Base-by-base conservation (phyloP, 2,797 vertebrate species). In the Gastrophryne carolinensis region DNA sequence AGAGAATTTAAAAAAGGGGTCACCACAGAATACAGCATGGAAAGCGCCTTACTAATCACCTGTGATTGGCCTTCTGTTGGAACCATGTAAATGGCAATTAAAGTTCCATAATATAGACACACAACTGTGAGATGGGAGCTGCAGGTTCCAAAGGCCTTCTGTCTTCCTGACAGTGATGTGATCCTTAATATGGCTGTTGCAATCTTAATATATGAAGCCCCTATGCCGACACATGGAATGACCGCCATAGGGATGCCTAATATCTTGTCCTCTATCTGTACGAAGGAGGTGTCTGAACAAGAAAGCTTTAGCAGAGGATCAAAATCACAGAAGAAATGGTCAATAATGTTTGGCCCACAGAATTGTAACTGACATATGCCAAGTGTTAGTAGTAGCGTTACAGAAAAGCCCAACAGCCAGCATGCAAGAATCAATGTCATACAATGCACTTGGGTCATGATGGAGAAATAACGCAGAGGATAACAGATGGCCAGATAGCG, bases 1-100 rank as follows among this genome's bases (percentile, higher is more conserved):
- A 79, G 5, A 10, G 82, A 80, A 53, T 84, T 84, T 8, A 81
- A 27, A 24, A 79, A 75, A 12, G 80, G 80, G 10, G 81, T 81
- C 5, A 79, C 17, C 10, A 79, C 35, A 12, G 77, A 68, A 10
- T 82, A 82, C n/a, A 81, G 70, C 10, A 82, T 61, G 13, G 80
- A 80, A 30, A 72, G 37, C 4, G 80, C 9, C 8, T 72, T 69
- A 3, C 73, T 80, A 29, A 23, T 32, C 6, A 37, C 57, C 3
- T 64, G 12, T 10, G 57, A 53, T 11, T 66, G 57, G 2, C 9
- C 66, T 10, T 75, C 70, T 0, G 23, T 6, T 6, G 81, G 78
- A 17, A 52, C 79, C 11, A 82, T 10, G 12, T 83, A 82, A 3
- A 73, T 70, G 21, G 78, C 52, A 6, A 81, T 80, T 39, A 75